These are phyloP conservation scores for Phycodurus eques DNA, from an alignment of 2,113 vertebrate genomes.

Conservation along the genomic window DNA sequence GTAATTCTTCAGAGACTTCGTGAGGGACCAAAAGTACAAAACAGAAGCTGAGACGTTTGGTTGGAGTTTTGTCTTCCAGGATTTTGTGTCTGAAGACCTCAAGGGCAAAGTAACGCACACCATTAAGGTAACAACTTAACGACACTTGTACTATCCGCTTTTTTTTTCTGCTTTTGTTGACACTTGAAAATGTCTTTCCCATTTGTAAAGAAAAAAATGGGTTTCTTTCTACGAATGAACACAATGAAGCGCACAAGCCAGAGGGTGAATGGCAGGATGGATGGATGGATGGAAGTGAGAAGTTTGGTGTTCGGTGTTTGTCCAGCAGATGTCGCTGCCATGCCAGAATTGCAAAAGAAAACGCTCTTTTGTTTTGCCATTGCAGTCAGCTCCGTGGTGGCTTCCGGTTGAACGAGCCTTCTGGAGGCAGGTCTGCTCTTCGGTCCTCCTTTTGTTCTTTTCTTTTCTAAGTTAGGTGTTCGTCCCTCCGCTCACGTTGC, in stretches of 20 bases:
- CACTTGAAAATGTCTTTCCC: no score
- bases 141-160: no score
- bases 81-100: constrained; percentile 85
- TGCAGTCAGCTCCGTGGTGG: constrained; percentile 93
- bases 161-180: no score
- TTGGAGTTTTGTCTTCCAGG: constrained; percentile 98
- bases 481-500: no score
- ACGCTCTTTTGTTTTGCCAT: constrained; percentile 8
- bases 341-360: no score
- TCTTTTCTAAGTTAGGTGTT: neutral
- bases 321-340: no score
- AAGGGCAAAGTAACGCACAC: constrained; percentile 84
- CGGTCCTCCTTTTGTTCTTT: neutral
- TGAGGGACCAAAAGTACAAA: constrained; percentile 84
- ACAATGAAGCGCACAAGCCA: no score
- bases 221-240: no score
- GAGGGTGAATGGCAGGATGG: no score
- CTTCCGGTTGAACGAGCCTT: constrained; percentile 85
- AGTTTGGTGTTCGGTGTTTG: no score
- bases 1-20: constrained; percentile 80
- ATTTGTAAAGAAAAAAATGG: no score
- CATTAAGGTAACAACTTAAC: constrained; percentile 76
- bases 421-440: constrained; percentile 86
- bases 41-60: constrained; percentile 91
- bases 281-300: no score